Evolutionary conservation across 2,797 vertebrate genomes (phyloP).

Genomic region (Oreonectes daqikongensis): DNA sequence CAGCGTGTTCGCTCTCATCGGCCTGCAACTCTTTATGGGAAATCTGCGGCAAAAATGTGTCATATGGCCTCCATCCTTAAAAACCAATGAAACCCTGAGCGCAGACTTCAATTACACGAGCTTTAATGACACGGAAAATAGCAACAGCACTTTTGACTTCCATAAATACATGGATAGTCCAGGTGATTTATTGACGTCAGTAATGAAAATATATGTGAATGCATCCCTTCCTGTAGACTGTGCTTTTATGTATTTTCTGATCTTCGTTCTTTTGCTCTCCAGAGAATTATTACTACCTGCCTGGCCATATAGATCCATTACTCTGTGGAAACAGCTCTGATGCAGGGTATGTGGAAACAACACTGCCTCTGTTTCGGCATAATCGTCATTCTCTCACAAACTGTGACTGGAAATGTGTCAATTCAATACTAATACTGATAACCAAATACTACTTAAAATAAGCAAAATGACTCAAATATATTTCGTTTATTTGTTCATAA

Average conservation of each 20-base stretch:
- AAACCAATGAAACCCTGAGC: background rate
- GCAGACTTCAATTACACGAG: background rate
- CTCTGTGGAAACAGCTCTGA: constrained; percentile 94
- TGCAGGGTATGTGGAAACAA: constrained; percentile 78
- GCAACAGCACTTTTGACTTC: constrained; percentile 70
- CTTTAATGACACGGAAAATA: constrained; percentile 38
- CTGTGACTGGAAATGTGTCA: background rate
- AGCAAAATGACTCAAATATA: background rate
- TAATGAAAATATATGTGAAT: background rate
- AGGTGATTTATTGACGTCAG: constrained; percentile 69
- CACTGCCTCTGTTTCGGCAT: background rate
- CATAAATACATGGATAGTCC: constrained; percentile 74
- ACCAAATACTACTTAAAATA: too few species aligned
- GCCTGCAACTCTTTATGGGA: constrained; percentile 96
- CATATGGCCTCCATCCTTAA: constrained; percentile 69
- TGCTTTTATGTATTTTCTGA: background rate
- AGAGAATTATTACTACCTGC: constrained; percentile 85
- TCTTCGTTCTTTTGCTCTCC: constrained; percentile 36
- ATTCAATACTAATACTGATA: background rate
- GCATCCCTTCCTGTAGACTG: background rate
- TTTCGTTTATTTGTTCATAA: background rate
- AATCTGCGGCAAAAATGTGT: constrained; percentile 91
- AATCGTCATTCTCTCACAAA: background rate
- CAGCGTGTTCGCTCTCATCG: constrained; percentile 89
- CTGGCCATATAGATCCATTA: constrained; percentile 80